A percentile compares a stretch with the other conserved stretches of the same genome.
phyloP scores from a whole-genome alignment of 1,140 invertebrate species.

The Aporrectodea caliginosa region DNA sequence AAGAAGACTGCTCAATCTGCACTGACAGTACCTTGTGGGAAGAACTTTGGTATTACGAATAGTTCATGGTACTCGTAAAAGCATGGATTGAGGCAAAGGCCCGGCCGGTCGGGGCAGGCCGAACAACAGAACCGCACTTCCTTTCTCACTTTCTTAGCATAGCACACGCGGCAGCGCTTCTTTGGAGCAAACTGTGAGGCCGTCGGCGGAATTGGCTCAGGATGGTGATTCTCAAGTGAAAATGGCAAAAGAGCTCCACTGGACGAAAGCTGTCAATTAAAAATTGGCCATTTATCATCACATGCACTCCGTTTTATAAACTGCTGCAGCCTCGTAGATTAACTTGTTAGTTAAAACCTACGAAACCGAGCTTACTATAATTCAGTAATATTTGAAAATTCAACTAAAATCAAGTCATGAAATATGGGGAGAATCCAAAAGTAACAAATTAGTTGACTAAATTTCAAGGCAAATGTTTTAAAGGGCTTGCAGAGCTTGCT shows the following conservation, averaged over 20 bases:
- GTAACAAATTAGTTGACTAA: no score
- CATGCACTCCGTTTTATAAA: no score
- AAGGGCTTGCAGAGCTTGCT: no score
- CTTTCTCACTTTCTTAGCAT: slow-evolving; percentile 17
- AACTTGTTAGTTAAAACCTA: no score
- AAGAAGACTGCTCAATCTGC: background rate
- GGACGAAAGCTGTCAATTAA: background rate
- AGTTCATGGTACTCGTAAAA: slow-evolving; percentile 17
- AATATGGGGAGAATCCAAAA: no score
- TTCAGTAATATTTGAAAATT: no score
- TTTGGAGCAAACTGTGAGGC: slow-evolving; percentile 22
- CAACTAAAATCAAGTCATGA: no score
- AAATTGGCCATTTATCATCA: no score
- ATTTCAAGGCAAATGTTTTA: no score
- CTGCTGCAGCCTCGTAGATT: no score
- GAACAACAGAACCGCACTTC: slow-evolving; percentile 21
- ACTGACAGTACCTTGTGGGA: background rate
- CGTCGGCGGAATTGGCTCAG: slow-evolving; percentile 16
- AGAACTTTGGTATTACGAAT: background rate
- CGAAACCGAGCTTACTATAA: no score
- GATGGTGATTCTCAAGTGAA: slow-evolving; percentile 7
- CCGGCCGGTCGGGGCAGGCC: slow-evolving; percentile 18
- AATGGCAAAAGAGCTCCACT: slow-evolving; percentile 12
- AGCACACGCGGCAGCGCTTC: slow-evolving; percentile 21
- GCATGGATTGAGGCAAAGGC: slow-evolving; percentile 21